Evolutionary conservation across 2,888 invertebrate species (phyloP).

Genomic region (Caenorhabditis sp.): DNA sequence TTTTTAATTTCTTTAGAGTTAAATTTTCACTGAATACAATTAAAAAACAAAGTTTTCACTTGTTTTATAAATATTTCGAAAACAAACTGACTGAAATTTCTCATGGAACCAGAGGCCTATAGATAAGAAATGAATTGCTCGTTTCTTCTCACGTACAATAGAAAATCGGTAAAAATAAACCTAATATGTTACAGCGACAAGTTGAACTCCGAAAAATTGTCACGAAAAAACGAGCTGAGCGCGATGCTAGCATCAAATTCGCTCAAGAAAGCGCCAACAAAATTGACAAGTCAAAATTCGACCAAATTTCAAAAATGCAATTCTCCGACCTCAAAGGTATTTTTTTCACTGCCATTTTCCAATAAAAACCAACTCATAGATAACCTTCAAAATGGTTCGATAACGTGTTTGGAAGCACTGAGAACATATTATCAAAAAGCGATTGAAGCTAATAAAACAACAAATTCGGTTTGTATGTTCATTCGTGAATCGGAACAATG

Average conservation of each 20-base stretch:
- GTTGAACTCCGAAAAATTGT: constrained; percentile 45
- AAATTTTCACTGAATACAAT: too few species aligned
- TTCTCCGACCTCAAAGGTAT: constrained; percentile 49
- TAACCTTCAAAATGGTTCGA: constrained; percentile 46
- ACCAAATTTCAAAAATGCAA: constrained; percentile 37
- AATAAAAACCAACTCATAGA: constrained; percentile 34
- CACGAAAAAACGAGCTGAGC: constrained; percentile 30
- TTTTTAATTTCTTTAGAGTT: too few species aligned
- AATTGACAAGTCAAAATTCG: constrained; percentile 30
- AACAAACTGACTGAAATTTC: too few species aligned
- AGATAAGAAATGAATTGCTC: too few species aligned
- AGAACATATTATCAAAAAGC: constrained; percentile 53
- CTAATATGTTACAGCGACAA: constrained; percentile 31
- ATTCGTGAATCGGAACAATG: constrained; percentile 58
- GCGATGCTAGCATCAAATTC: constrained; percentile 46
- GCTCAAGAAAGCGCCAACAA: constrained; percentile 37
- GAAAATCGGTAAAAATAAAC: not conserved
- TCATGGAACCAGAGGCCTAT: too few species aligned
- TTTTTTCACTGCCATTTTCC: not conserved
- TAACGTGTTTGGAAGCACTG: constrained; percentile 51
- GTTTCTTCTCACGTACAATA: too few species aligned
- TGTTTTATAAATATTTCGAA: too few species aligned
- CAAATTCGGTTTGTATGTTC: constrained; percentile 60
- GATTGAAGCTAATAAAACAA: constrained; percentile 55
- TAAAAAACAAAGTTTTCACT: too few species aligned